phyloP scores from a whole-genome alignment of 1,140 invertebrate genomes.

The Hylaeus anthracinus region DNA sequence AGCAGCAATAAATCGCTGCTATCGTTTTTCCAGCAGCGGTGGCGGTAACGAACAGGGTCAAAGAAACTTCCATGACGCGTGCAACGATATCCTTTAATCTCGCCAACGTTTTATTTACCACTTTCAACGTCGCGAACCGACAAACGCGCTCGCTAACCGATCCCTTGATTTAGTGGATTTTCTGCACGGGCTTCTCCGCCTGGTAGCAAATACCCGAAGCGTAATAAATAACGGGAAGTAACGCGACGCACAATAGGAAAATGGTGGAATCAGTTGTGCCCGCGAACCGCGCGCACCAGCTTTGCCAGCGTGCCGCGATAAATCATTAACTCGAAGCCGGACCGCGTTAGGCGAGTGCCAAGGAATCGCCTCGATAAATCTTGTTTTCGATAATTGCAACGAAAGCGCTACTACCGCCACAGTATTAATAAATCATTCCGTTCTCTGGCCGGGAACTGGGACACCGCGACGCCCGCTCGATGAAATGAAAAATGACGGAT shows the following conservation, averaged over 20 bases:
- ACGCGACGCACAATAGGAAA: constrained; percentile 28
- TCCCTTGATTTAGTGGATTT: constrained; percentile 32
- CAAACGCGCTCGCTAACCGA: neutral
- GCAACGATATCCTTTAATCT: constrained; percentile 34
- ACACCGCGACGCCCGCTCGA: neutral
- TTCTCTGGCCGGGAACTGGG: neutral
- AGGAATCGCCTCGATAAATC: constrained; percentile 29
- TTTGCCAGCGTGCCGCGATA: constrained; percentile 1
- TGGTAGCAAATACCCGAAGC: constrained; percentile 18
- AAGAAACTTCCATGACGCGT: constrained; percentile 11
- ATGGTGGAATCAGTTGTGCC: constrained; percentile 34
- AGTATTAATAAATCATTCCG: constrained; percentile 20
- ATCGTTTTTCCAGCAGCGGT: neutral
- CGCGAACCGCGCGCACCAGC: neutral
- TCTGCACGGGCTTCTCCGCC: neutral
- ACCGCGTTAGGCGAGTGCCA: constrained; percentile 22
- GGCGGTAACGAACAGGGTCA: neutral
- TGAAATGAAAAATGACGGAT: neutral
- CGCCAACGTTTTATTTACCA: constrained; percentile 23
- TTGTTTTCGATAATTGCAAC: constrained; percentile 32
- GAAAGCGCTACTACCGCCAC: neutral
- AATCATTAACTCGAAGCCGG: constrained; percentile 19
- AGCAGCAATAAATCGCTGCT: constrained; percentile 17
- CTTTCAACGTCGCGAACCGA: neutral
- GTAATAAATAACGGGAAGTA: constrained; percentile 46